Conservation (phyloP, 2,797 vertebrate genomes). For the Aotus griseimembra region DNA sequence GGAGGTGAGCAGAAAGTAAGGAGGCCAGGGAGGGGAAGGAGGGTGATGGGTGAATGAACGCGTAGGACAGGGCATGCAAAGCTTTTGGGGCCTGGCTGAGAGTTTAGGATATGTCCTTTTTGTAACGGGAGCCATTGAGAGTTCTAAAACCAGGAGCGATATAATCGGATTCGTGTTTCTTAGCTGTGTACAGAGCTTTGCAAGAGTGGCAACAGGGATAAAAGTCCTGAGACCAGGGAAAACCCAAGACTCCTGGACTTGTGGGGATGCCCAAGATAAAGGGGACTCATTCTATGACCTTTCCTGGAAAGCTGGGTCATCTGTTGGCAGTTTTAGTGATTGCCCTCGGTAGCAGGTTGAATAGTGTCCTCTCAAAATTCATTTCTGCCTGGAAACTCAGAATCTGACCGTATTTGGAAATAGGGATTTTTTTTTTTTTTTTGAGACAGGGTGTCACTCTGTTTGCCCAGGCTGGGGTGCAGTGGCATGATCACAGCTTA, state of each 20-base stretch:
- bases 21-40: neutral
- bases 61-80: neutral
- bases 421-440: neutral
- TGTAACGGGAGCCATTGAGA: neutral
- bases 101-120: neutral
- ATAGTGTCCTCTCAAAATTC: neutral
- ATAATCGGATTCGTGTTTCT: neutral
- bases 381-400: neutral
- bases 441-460: no score
- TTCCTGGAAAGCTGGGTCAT: neutral
- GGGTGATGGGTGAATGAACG: fast-evolving
- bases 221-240: neutral
- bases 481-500: neutral
- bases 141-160: neutral
- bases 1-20: neutral
- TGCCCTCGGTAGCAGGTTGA: neutral
- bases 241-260: neutral
- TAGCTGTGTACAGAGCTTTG: neutral
- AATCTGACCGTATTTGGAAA: neutral
- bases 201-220: neutral
- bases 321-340: neutral
- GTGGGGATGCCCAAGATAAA: neutral
- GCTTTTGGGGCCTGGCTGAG: no score
- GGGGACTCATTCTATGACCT: neutral
- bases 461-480: no score